phyloP scores from a whole-genome alignment of 2,113 vertebrate genomes.

The Ahaetulla prasina region DNA sequence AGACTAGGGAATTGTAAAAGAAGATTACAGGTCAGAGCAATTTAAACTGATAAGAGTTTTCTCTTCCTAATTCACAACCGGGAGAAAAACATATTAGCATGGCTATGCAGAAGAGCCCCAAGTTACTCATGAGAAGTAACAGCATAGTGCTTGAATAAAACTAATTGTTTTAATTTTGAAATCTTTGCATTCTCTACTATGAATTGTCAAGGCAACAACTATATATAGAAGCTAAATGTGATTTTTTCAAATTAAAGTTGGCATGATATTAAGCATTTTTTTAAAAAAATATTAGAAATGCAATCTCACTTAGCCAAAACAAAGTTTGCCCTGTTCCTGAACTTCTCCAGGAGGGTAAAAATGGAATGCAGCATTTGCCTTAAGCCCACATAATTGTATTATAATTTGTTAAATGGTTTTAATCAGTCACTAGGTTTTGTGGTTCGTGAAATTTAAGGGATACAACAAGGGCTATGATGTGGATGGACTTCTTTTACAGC shows the following conservation, averaged over 20 bases:
- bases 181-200: background rate
- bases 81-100: background rate
- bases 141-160: background rate
- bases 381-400: slow-evolving; percentile 48
- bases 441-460: slow-evolving; percentile 42
- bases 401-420: slow-evolving; percentile 53
- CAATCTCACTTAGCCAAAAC: slow-evolving; percentile 31
- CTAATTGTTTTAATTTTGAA: background rate
- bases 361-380: slow-evolving; percentile 51
- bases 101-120: background rate
- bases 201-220: background rate
- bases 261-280: slow-evolving; percentile 55
- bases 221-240: background rate
- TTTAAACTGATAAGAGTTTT: background rate
- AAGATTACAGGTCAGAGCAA: background rate
- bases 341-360: slow-evolving; percentile 53
- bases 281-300: slow-evolving; percentile 49
- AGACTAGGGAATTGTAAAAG: background rate
- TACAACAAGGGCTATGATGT: slow-evolving; percentile 31
- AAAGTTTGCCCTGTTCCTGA: slow-evolving; percentile 35
- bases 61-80: background rate
- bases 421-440: slow-evolving; percentile 58
- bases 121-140: background rate
- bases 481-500: slow-evolving; percentile 10
- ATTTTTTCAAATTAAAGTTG: slow-evolving; percentile 50